phyloP scores from a whole-genome alignment of 1,140 invertebrate genomes.

The Dendroctonus ponderosae region DNA sequence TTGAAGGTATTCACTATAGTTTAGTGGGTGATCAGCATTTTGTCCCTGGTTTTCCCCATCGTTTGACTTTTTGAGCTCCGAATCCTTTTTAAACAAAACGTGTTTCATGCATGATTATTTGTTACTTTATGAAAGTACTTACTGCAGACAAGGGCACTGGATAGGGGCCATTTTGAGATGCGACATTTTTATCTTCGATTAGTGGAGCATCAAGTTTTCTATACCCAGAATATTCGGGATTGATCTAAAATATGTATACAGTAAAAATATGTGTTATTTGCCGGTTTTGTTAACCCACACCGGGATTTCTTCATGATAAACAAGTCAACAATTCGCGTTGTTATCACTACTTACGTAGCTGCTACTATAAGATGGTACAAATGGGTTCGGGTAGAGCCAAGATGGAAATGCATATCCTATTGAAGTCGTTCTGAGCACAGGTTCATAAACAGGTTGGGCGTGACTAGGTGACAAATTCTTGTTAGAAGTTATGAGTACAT shows the following conservation, averaged over 20 bases:
- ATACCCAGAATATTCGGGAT: conserved; percentile 9
- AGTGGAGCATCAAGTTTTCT: background rate
- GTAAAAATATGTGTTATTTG: too few species aligned
- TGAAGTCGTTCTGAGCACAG: conserved; percentile 61
- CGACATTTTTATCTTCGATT: background rate
- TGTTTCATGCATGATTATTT: too few species aligned
- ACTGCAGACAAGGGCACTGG: background rate
- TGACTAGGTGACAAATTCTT: conserved; percentile 72
- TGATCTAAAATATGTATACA: background rate
- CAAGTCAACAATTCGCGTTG: too few species aligned
- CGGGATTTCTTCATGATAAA: too few species aligned
- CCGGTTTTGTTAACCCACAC: too few species aligned
- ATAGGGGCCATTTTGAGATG: background rate
- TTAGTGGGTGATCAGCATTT: background rate
- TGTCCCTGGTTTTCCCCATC: too few species aligned
- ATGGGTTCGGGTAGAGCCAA: conserved; percentile 39
- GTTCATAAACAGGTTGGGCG: conserved; percentile 70
- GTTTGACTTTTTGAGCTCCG: too few species aligned
- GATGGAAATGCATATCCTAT: conserved; percentile 56
- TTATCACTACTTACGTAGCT: conserved; percentile 14
- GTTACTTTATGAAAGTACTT: background rate
- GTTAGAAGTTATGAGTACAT: conserved; percentile 72
- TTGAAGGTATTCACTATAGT: conserved; percentile 17
- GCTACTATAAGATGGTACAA: conserved; percentile 3
- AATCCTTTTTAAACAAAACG: too few species aligned